A percentile compares a stretch with the other conserved stretches of the same genome.
phyloP scores from a whole-genome alignment of 2,113 vertebrate genomes.

The Cricetomys ansorgei region DNA sequence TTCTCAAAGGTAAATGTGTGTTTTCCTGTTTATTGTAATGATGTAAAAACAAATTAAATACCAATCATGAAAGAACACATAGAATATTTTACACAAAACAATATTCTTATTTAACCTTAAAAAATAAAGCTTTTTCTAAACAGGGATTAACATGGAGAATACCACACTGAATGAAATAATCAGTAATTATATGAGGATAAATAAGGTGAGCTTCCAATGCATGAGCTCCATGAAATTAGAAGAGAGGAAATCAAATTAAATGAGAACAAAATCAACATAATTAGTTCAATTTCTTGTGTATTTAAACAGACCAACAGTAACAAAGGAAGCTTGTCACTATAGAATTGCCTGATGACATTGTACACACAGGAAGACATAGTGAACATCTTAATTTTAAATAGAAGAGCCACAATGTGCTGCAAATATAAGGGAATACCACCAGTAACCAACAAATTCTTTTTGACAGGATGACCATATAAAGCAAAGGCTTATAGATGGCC shows the following conservation, averaged over 20 bases:
- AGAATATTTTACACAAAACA: neutral
- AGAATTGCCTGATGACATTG: neutral
- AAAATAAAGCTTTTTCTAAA: neutral
- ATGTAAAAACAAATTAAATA: neutral
- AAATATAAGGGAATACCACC: neutral
- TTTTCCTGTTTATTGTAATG: rapidly evolving
- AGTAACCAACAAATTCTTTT: neutral
- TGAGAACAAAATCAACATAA: neutral
- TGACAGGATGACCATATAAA: too few relatives aligned
- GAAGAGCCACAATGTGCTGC: neutral
- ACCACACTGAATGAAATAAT: neutral
- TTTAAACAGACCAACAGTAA: neutral
- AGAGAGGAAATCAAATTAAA: neutral
- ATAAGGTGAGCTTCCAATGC: neutral
- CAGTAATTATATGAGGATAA: neutral
- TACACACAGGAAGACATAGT: neutral
- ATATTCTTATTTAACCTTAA: neutral
- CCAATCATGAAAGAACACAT: neutral
- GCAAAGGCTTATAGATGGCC: too few relatives aligned
- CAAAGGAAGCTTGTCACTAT: neutral
- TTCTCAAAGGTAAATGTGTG: neutral
- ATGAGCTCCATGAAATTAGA: neutral
- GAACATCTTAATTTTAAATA: neutral
- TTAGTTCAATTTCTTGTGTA: neutral
- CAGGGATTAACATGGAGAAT: neutral